Percentiles rank a stretch among this genome's conserved stretches.
These are phyloP conservation scores for Drosophila guanche DNA, from an alignment of 1,140 invertebrate genomes.

Conservation along the genomic window DNA sequence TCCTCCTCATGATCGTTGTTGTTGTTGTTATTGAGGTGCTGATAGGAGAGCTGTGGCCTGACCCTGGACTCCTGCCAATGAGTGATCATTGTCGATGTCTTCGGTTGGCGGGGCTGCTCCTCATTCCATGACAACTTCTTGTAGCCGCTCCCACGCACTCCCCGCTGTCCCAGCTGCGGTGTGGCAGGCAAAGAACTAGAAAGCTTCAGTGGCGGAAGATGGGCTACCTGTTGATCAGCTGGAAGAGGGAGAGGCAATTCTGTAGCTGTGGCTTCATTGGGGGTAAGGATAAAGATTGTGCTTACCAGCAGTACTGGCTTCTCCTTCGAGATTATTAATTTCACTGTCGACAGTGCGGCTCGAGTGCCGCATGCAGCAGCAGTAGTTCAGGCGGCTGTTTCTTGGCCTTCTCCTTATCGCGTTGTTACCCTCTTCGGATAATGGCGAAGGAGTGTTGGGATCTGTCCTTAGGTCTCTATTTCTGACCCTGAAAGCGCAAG, in stretches of 20 bases:
- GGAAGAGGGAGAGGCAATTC: neutral
- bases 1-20: conserved; percentile 33
- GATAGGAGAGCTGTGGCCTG: conserved; percentile 34
- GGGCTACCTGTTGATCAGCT: conserved; percentile 14
- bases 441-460: neutral
- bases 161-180: conserved; percentile 57
- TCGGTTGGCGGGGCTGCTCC: conserved; percentile 12
- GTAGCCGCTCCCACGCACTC: conserved; percentile 41
- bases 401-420: conserved; percentile 30
- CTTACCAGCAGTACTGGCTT: conserved; percentile 13
- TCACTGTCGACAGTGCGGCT: conserved; percentile 35
- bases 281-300: neutral
- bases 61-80: conserved; percentile 40
- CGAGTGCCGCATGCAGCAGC: conserved; percentile 50
- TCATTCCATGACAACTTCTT: conserved; percentile 57
- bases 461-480: conserved; percentile 3
- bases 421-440: conserved; percentile 3
- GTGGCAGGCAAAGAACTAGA: conserved; percentile 61
- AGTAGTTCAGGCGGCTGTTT: conserved; percentile 36
- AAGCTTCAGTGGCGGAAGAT: conserved; percentile 30
- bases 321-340: conserved; percentile 10
- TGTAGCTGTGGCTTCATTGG: no score
- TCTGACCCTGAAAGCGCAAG: no score
- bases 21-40: conserved; percentile 20
- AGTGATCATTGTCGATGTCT: conserved; percentile 30